Evolutionary conservation across 1,140 invertebrate genomes (phyloP), one percentile per base, ranked within the genome.

Genomic region (Dendrolimus punctatus): DNA sequence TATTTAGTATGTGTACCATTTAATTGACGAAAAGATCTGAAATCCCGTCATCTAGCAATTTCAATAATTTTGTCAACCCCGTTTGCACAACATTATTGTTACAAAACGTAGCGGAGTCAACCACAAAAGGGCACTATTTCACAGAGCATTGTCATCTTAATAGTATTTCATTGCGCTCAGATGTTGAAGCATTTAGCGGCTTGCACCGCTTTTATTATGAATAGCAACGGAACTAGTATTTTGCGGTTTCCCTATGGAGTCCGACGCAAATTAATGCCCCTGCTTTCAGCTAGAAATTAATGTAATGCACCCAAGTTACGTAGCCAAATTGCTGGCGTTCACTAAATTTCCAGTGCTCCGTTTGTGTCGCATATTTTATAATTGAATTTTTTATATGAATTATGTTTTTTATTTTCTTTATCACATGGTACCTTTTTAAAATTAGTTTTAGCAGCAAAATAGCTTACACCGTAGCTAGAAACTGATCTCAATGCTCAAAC

Each of bases 241-340:
- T 82, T 85, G 79, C 57, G 81, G 81, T 76, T 80, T 81, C 75
- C 73, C 77, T 68, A 63, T 67, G 64, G 73, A 80, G 68, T 73
- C 71, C 73, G 78, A 80, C 81, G 68, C 81, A 81, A 85, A 85
- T 82, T 85, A 85, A 85, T 85, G 76, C 69, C 73, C 68, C 61
- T 68, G 81, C 76, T 82, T 81, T 82, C 79, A 80, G 78, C 79
- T 80, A 66, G 69, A 79, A 81, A 82, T 85, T 82, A 85, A 85
- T 85, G 81, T 81, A 82, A 85, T 82, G 78, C 78, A 85, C 81
- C 79, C 68, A 80, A 68, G 79, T 80, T 79, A 79, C 72, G 72
- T 64, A 66, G 76, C 72, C 78, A 76, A 77, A 81, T 76, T 84
- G 80, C 76, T 75, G 66, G 71, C 71, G 62, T 74, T 72, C 70